Evolutionary conservation across 2,888 invertebrate genomes (phyloP).

Genomic region (Eupeodes luniger): DNA sequence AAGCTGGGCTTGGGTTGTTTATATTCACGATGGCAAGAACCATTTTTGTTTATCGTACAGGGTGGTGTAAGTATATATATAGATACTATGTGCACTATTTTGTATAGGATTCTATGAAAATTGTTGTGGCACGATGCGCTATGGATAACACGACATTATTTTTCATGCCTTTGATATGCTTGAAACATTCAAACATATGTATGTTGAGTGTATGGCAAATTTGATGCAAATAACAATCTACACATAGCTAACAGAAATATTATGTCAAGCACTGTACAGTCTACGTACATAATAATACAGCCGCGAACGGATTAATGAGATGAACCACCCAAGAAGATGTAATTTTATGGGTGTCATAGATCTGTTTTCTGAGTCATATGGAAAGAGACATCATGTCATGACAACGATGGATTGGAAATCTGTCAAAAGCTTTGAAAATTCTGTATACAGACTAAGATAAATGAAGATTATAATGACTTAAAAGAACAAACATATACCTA

Average conservation of each 20-base stretch:
- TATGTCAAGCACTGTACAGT: slow-evolving; percentile 17
- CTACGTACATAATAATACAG: neutral
- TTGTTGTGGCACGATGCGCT: slow-evolving; percentile 55
- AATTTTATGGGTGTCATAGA: slow-evolving; percentile 22
- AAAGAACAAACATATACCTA: too few relatives aligned
- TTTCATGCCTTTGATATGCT: slow-evolving; percentile 24
- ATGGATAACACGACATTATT: slow-evolving; percentile 38
- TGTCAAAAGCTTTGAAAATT: neutral
- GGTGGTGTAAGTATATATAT: neutral
- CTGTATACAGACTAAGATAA: neutral
- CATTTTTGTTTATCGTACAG: slow-evolving; percentile 19
- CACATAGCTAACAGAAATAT: slow-evolving; percentile 18
- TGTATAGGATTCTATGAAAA: slow-evolving; percentile 35
- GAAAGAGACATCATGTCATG: slow-evolving; percentile 42
- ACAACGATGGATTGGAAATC: neutral
- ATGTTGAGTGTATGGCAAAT: slow-evolving; percentile 16
- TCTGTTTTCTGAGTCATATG: slow-evolving; percentile 55
- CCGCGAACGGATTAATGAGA: slow-evolving; percentile 35
- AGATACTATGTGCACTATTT: slow-evolving; percentile 32
- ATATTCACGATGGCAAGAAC: slow-evolving; percentile 53
- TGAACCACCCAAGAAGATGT: slow-evolving; percentile 36
- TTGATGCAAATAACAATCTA: slow-evolving; percentile 57
- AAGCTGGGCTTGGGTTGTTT: slow-evolving; percentile 48
- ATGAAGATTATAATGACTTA: neutral
- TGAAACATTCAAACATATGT: neutral